Base-by-base conservation (phyloP, 2,797 vertebrate genomes). In the Micromesistius poutassou region DNA sequence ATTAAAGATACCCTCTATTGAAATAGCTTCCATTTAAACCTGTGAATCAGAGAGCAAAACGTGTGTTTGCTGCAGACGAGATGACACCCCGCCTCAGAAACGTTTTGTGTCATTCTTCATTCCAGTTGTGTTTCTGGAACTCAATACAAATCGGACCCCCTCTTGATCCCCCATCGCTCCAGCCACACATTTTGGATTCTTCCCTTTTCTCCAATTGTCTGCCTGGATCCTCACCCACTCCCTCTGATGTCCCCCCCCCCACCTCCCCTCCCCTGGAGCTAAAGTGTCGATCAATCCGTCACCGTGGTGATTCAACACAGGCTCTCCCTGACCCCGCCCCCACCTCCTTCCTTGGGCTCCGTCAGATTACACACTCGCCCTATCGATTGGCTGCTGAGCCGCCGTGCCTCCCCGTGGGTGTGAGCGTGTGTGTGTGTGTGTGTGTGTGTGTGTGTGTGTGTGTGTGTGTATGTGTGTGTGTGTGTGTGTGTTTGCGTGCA, bases 221-320 rank as follows among this genome's bases (percentile, higher is more conserved):
- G 42, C 42, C 42, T 46, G 42, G 10, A 46, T 46, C 16, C 50
- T 77, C 72, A 78, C 82, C 75, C 79, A 80, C 62, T 25, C 78
- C 74, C 80, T 76, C 77, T 19, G 7, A 31, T 71, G 76, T 81
- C 74, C 79, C 83, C 82, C 79, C 82, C 81, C 77, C 30, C 79
- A 77, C 82, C 80, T 79, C 72, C 74, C 79, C 83, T 80, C 79
- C 83, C 81, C 77, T 12, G 78, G 77, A 89, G 81, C 83, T 74
- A 81, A 83, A 75, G 72, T 85, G 87, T 91, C 87, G 89, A 78
- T 91, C 88, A 88, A 83, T 86, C 81, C 77, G 73, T 75, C 88
- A 87, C 90, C 73, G 38, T 82, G 81, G 91, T 87, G 84, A 87
- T 82, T 89, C 73, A 46, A 28, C n/a, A 6, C 71, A 55, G 30